Evolutionary conservation across 35 echinoderm and acorn worm genomes (phyloP).

Genomic region (Heliocidaris tuberculata): DNA sequence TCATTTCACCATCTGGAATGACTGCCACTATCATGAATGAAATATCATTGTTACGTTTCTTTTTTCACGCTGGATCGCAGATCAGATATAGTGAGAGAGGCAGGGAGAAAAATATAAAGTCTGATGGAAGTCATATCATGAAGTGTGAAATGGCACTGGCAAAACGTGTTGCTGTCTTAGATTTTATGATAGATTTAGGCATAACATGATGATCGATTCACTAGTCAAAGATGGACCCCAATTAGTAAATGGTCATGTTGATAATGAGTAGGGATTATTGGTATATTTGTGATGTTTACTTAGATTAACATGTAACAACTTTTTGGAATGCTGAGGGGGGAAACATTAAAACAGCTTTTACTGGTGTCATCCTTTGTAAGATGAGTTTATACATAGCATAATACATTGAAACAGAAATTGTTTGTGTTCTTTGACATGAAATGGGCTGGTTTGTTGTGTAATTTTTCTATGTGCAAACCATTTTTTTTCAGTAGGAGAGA

Average conservation of each 20-base stretch:
- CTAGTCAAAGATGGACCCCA: not conserved
- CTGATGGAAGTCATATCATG: not conserved
- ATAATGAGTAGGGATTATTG: not conserved
- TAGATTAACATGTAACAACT: not conserved
- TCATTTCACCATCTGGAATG: not conserved
- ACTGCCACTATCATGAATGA: not conserved
- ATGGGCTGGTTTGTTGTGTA: too few species aligned
- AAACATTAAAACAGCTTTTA: too few species aligned
- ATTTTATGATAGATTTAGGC: not conserved
- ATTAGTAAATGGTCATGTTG: not conserved
- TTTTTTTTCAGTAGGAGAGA: too few species aligned
- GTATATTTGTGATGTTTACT: not conserved
- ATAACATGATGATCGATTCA: too few species aligned
- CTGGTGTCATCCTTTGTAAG: too few species aligned
- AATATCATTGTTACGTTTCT: not conserved
- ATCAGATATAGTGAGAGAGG: too few species aligned
- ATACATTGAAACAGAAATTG: too few species aligned
- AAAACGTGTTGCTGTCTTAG: not conserved
- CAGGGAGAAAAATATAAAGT: not conserved
- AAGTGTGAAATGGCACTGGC: slow-evolving; percentile 48
- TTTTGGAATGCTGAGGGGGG: too few species aligned
- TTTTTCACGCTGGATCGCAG: too few species aligned
- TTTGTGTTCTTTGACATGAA: too few species aligned
- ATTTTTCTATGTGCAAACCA: too few species aligned
- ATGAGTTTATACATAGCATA: too few species aligned